Evolutionary conservation across 1,140 invertebrate genomes (phyloP).

Genomic region (Pseudobourletiella spinata): DNA sequence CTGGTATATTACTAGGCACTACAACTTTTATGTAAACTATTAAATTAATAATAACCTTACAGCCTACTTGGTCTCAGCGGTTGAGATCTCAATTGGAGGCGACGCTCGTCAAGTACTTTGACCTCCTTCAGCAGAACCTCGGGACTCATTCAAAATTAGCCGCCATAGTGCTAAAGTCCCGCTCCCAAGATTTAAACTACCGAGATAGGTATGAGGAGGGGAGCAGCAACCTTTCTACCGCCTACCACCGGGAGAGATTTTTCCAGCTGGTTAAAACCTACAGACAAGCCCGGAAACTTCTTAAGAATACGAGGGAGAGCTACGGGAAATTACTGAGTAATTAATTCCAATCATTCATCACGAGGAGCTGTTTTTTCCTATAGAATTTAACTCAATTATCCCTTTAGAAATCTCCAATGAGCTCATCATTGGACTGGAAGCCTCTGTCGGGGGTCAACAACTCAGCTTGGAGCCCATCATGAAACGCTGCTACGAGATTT

Average conservation of each 20-base stretch:
- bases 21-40: neutral
- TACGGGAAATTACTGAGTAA: slow-evolving; percentile 32
- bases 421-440: slow-evolving; percentile 24
- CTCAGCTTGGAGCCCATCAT: slow-evolving; percentile 11
- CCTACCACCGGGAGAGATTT: slow-evolving; percentile 26
- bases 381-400: neutral
- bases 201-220: neutral
- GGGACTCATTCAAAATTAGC: slow-evolving; percentile 22
- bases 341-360: neutral
- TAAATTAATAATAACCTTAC: neutral
- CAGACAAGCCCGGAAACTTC: slow-evolving; percentile 25
- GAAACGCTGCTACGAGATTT: slow-evolving; percentile 19
- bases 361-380: neutral
- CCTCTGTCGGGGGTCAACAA: slow-evolving; percentile 10
- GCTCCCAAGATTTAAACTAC: neutral
- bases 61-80: slow-evolving; percentile 16
- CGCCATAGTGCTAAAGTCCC: slow-evolving; percentile 13
- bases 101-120: slow-evolving; percentile 28
- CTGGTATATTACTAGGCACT: neutral
- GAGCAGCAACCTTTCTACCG: neutral
- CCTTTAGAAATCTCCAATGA: slow-evolving; percentile 23
- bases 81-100: slow-evolving; percentile 29
- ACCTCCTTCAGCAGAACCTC: slow-evolving; percentile 30
- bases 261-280: slow-evolving; percentile 23
- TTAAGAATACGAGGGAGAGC: slow-evolving; percentile 22